These are phyloP conservation scores for Drosophila algonquin DNA, from an alignment of 2,888 invertebrate genomes.

Conservation along the genomic window DNA sequence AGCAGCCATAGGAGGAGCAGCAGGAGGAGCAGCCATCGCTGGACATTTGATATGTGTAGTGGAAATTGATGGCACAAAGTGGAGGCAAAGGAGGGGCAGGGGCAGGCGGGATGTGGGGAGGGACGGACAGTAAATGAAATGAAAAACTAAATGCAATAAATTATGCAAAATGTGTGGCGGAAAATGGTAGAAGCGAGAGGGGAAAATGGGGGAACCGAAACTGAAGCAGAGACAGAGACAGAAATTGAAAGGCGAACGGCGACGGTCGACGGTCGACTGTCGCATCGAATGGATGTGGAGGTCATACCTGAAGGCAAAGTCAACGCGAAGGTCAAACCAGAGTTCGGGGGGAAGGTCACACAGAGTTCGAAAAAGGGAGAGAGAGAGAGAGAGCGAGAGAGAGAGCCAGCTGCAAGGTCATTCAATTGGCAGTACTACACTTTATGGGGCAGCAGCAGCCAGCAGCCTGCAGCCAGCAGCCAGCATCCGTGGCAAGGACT, in stretches of 20 bases:
- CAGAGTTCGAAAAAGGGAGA: constrained; percentile 3
- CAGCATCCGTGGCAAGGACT: constrained; percentile 31
- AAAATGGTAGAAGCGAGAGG: constrained; percentile 15
- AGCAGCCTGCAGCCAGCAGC: not conserved
- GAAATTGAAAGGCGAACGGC: constrained; percentile 39
- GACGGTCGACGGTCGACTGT: constrained; percentile 31
- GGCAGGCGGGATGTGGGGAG: not conserved
- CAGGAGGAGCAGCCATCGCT: not conserved
- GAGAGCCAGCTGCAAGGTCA: not conserved
- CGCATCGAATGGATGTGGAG: constrained; percentile 3
- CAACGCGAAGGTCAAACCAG: constrained; percentile 39
- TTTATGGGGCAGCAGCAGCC: not conserved
- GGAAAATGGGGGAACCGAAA: constrained; percentile 42
- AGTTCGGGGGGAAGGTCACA: not conserved
- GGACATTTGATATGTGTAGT: constrained; percentile 29
- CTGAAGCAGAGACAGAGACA: constrained; percentile 34
- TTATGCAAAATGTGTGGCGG: constrained; percentile 60
- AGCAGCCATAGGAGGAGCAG: not conserved
- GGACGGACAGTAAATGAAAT: constrained; percentile 28
- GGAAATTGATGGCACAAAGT: constrained; percentile 58
- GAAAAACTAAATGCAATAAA: constrained; percentile 73
- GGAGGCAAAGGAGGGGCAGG: not conserved
- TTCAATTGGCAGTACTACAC: constrained; percentile 5
- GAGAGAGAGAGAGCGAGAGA: not conserved
- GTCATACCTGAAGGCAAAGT: constrained; percentile 30